A percentile compares a stretch with the other conserved stretches of the same genome.
phyloP scores from a whole-genome alignment of 2,888 invertebrate genomes.

The Xestia ashworthii region DNA sequence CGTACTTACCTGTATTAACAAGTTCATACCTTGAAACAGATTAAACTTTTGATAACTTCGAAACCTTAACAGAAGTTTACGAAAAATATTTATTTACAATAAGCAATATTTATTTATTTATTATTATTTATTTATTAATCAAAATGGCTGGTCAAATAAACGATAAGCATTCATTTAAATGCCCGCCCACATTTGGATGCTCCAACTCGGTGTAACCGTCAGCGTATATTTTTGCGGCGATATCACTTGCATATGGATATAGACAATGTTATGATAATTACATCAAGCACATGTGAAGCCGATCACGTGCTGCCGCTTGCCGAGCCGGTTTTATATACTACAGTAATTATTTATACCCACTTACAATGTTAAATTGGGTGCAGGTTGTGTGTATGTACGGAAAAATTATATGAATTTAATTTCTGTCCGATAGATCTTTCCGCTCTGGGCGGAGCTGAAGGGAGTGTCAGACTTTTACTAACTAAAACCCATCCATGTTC shows the following conservation, averaged over 20 bases:
- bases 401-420: background rate
- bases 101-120: too few relatives aligned
- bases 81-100: too few relatives aligned
- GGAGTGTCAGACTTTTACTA: too few relatives aligned
- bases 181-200: background rate
- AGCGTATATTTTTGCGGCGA: conserved; percentile 27
- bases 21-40: background rate
- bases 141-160: conserved; percentile 3
- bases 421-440: background rate
- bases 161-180: background rate
- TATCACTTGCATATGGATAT: conserved; percentile 49
- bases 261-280: conserved; percentile 50
- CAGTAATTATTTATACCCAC: conserved; percentile 3
- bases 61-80: background rate
- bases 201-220: conserved; percentile 43
- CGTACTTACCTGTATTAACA: background rate
- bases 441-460: too few relatives aligned
- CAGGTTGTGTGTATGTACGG: background rate
- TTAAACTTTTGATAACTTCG: background rate
- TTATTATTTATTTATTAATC: too few relatives aligned
- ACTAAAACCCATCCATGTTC: too few relatives aligned
- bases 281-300: conserved; percentile 47
- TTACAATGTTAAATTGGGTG: background rate
- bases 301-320: conserved; percentile 50
- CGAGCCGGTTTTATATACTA: conserved; percentile 22